phyloP scores from a whole-genome alignment of 1,140 invertebrate genomes.

The Anoplolepis gracilipes region DNA sequence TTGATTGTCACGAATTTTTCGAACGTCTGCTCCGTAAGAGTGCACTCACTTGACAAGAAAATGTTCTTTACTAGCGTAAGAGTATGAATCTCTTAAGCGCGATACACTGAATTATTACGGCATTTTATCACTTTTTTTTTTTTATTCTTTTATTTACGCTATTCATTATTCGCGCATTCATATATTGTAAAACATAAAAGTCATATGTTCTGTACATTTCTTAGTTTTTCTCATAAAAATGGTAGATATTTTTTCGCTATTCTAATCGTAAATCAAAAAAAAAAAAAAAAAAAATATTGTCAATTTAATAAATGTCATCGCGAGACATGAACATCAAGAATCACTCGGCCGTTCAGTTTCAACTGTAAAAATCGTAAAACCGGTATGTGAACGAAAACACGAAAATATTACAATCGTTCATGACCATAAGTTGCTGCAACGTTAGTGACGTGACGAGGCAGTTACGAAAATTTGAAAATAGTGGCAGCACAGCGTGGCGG shows the following conservation, averaged over 20 bases:
- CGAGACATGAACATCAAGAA: neutral
- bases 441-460: conserved; percentile 16
- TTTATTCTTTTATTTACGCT: neutral
- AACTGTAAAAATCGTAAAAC: neutral
- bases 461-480: conserved; percentile 64
- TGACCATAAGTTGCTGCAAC: conserved; percentile 1
- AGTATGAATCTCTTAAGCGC: neutral
- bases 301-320: neutral
- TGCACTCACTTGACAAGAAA: neutral
- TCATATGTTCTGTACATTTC: neutral
- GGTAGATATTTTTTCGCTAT: neutral
- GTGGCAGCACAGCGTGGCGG: neutral
- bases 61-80: neutral
- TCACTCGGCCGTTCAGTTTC: neutral
- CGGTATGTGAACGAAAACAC: neutral
- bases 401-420: neutral
- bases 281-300: neutral
- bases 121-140: neutral
- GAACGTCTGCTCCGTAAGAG: neutral
- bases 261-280: neutral
- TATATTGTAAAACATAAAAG: neutral
- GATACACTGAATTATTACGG: conserved; percentile 13
- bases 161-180: neutral
- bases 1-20: conserved; percentile 45
- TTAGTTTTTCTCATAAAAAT: neutral